Percentiles rank a stretch among this genome's conserved stretches.
Evolutionary conservation across 2,113 vertebrate genomes (phyloP).

Genomic region (Bos javanicus): DNA sequence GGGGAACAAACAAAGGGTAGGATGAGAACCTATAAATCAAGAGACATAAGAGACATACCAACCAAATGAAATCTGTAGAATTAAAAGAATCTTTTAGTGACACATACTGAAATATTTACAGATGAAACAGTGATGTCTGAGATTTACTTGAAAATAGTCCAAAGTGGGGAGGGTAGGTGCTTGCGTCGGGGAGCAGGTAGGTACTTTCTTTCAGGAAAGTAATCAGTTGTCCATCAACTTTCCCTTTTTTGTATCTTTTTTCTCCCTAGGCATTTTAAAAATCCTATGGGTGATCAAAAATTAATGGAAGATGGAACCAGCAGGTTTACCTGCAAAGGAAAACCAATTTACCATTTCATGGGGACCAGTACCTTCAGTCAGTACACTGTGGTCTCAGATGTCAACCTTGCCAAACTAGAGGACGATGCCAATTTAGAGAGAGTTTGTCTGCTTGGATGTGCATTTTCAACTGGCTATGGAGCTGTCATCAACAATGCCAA

Average conservation of each 20-base stretch:
- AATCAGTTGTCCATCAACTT: background rate
- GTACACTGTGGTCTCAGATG: conserved; percentile 85
- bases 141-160: background rate
- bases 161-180: background rate
- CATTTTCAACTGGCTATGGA: conserved; percentile 86
- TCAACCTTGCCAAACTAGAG: conserved; percentile 83
- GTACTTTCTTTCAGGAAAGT: background rate
- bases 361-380: conserved; percentile 87
- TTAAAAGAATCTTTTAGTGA: background rate
- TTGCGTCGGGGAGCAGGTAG: background rate
- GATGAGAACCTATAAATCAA: background rate
- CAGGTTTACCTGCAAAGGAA: conserved; percentile 85
- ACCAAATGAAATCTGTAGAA: background rate
- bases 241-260: background rate
- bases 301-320: conserved; percentile 76
- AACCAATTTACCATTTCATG: conserved; percentile 83
- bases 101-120: background rate
- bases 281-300: background rate
- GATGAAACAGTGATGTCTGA: background rate
- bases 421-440: conserved; percentile 84
- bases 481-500: conserved; percentile 86
- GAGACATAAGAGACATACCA: background rate
- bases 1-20: background rate
- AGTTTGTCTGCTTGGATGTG: conserved; percentile 88
- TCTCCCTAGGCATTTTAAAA: background rate